Conservation (phyloP, 2,888 invertebrate genomes). For the Scaptomyza tumidula region DNA sequence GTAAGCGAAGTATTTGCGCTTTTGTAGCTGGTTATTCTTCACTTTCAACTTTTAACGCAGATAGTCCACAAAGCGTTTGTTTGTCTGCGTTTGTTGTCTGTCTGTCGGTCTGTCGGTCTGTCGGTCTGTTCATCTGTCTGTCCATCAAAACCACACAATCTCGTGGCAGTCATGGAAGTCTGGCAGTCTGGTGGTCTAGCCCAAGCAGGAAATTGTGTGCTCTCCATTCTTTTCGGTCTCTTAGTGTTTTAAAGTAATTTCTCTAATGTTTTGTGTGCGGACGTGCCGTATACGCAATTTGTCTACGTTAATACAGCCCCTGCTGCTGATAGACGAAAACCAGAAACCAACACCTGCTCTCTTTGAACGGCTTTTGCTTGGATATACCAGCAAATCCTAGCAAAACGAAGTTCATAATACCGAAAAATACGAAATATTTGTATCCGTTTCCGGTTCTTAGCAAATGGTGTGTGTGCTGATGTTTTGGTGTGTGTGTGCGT, state of each 20-base stretch:
- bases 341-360: slow-evolving; percentile 24
- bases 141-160: slow-evolving; percentile 9
- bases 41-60: slow-evolving; percentile 12
- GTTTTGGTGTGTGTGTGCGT: slow-evolving; percentile 3
- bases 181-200: neutral
- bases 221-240: slow-evolving; percentile 6
- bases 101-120: neutral
- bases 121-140: neutral
- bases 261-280: slow-evolving; percentile 51
- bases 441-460: slow-evolving; percentile 55
- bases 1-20: slow-evolving; percentile 34
- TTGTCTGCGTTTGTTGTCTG: neutral
- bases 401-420: slow-evolving; percentile 64
- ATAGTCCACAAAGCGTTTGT: slow-evolving; percentile 6
- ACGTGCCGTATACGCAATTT: slow-evolving; percentile 67
- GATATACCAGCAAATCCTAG: slow-evolving; percentile 55
- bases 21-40: slow-evolving; percentile 2
- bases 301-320: slow-evolving; percentile 53
- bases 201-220: slow-evolving; percentile 33
- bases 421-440: slow-evolving; percentile 64
- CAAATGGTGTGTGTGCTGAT: slow-evolving; percentile 9
- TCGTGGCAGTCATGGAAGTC: slow-evolving; percentile 3
- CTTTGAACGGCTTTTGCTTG: slow-evolving; percentile 51
- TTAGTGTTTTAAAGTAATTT: slow-evolving; percentile 57
- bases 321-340: neutral